Evolutionary conservation across 1,140 invertebrate species (phyloP), one percentile per base, ranked within the genome.

Genomic region (Mamestra configurata): DNA sequence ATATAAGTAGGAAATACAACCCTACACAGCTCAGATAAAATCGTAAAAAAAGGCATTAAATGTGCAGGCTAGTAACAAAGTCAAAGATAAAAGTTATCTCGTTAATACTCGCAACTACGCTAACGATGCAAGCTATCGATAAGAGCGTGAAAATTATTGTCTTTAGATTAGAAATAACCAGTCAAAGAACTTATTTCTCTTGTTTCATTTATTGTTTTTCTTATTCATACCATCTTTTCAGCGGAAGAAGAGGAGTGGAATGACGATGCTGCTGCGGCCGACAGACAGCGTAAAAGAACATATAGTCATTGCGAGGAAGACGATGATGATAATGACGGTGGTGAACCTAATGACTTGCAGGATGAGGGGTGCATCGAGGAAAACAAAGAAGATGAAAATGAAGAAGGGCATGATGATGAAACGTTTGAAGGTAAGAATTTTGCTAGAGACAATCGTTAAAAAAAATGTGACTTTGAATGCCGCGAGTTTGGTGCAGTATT

Each of bases 231-330:
- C 77, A 84, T 85, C 57, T 79, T 89, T 84, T 22, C 81, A 92
- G 93, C 90, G 20, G 93, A 93, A 70, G 93, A 94, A 68, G 93
- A 93, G 31, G 92, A 92, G 78, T 94, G 91, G 93, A 87, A 81
- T 53, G 88, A 91, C 77, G 86, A 86, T 20, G 79, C 46, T 24
- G 55, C 77, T 24, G 84, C 78, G 20, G 78, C 70, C 37, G 87
- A 82, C 8, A 43, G 85, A 76, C 53, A 79, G 22, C 27, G 71
- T 24, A 43, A 80, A 64, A 55, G 82, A 86, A n/a, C 24, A 18
- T 64, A n/a, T 8, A 76, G 57, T 76, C 22, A 46, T 0, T 10
- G 27, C 18, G 75, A 83, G 27, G 75, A 75, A 13, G 70, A 24
- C 4, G 72, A 57, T 51, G 84, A 89, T 46, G 77, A 87, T 18